Evolutionary conservation across 2,888 invertebrate species (phyloP), one percentile per base, ranked within the genome.

Genomic region (Agapostemon virescens): DNA sequence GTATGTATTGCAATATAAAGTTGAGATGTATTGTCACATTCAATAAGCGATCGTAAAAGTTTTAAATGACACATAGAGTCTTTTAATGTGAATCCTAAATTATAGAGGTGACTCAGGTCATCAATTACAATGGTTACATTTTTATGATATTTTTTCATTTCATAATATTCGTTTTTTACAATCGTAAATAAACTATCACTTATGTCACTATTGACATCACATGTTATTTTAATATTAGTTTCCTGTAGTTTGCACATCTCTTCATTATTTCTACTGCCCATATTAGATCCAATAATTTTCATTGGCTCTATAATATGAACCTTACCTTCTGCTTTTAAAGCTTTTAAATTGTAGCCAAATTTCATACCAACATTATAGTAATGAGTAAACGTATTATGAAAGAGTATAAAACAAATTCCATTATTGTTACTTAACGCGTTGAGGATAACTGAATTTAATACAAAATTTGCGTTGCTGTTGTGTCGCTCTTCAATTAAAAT

Each of bases 341-440:
- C 92, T 49, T 94, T 93, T 45, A 96, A 92, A 90, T 96, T 96
- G 89, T 95, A 96, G 69, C 96, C 96, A 89, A 97, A 93, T 88
- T 96, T 95, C 89, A 96, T 95, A 20, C 96, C 95, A 49, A 96
- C 94, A 92, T 95, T 95, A 79, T 96, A 95, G 89, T 96, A 97
- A 90, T 97, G 97, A 73, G 94, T 94, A 68, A 96, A 93, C 2
- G 95, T 95, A 88, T 96, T 96, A 90, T 97, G 97, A 80, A 96
- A 93, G 69, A 95, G 94, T 69, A 96, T 93, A 68, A 97, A 92
- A 86, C 96, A 93, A 9, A 95, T 92, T 72, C 94, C 94, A 76
- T 94, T 93, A 80, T 95, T 94, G 81, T 94, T 94, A 86, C 95
- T 94, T 69, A 95, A 90, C 49, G 95, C 94, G 86, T 96, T 94